Evolutionary conservation across 2,888 invertebrate species (phyloP), one percentile per base, ranked within the genome.

Genomic region (Lepetodrilus schrolli): DNA sequence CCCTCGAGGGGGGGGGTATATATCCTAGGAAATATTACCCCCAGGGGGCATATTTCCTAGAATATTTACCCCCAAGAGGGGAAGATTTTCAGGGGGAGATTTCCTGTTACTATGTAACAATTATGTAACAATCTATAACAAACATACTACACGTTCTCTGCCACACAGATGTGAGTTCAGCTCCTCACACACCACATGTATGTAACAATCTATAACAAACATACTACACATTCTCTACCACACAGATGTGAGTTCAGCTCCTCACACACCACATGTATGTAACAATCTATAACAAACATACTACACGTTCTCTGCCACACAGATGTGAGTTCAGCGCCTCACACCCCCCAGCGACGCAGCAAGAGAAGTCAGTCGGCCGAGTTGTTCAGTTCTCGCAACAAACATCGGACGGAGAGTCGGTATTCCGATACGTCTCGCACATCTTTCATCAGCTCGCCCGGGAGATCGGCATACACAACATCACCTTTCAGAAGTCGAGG

Each of bases 291-390:
- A n/a, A n/a, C n/a, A n/a, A n/a, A n/a, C n/a, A n/a, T n/a, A n/a
- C n/a, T n/a, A 21, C 13, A 47, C 34, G 38, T 47, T 72, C 3
- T 4, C 17, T 20, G 10, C 50, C 17, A 17, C 17, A 13, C 21
- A 77, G 77, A 50, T 76, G 71, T 66, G 75, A 76, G 36, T 68
- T 75, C 48, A 65, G 75, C 36, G 66, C 73, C n/a, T 73, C 76
- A n/a, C 76, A 78, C 49, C 49, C 50, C 58, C 72, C 76, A 8
- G 74, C 66, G 21, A 70, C 74, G 8, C 48, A 21, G 4, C 70
- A 70, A 5, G 49, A 58, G 58, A 26, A 58, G 58, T 26, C 34
- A 17, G n/a, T 58, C 58, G 1, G 58, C 58, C 4, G 58, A 58
- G 8, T 34, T 58, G 26, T 30, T 8, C 58, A 23, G 30, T 30